phyloP scores from a whole-genome alignment of 2,888 invertebrate genomes.

The Agrochola macilenta region DNA sequence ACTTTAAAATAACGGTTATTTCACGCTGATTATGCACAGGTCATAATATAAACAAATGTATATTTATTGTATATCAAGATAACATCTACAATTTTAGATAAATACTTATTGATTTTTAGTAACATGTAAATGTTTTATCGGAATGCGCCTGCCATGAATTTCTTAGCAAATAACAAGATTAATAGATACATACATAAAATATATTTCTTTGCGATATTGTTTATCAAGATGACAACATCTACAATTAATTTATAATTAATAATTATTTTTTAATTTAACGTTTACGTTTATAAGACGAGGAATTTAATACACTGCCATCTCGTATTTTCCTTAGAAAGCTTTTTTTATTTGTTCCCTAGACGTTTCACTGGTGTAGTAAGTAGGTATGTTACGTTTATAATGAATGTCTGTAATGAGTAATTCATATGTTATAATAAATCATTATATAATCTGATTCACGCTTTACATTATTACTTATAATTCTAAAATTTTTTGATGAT shows the following conservation, averaged over 20 bases:
- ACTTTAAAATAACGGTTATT: too few relatives aligned
- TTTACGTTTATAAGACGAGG: conserved; percentile 1
- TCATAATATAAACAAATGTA: too few relatives aligned
- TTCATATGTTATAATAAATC: not conserved
- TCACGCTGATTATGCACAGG: too few relatives aligned
- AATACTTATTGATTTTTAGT: too few relatives aligned
- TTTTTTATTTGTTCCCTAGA: conserved; percentile 1
- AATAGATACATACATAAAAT: too few relatives aligned
- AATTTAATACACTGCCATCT: conserved; percentile 7
- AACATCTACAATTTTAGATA: too few relatives aligned
- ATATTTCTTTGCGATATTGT: conserved; percentile 5
- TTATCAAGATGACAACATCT: not conserved
- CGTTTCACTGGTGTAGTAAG: not conserved
- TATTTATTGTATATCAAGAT: too few relatives aligned
- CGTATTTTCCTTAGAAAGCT: conserved; percentile 9
- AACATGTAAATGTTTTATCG: too few relatives aligned
- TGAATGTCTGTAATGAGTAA: conserved; percentile 1
- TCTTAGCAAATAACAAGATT: too few relatives aligned
- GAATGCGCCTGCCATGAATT: too few relatives aligned
- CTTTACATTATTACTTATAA: not conserved
- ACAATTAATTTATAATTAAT: not conserved
- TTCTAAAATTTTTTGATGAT: conserved; percentile 1
- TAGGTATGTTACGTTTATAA: conserved; percentile 3
- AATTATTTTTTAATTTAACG: not conserved
- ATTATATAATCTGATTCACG: not conserved